These are phyloP conservation scores for Vidua macroura DNA, from an alignment of 2,113 vertebrate species.

Conservation along the genomic window DNA sequence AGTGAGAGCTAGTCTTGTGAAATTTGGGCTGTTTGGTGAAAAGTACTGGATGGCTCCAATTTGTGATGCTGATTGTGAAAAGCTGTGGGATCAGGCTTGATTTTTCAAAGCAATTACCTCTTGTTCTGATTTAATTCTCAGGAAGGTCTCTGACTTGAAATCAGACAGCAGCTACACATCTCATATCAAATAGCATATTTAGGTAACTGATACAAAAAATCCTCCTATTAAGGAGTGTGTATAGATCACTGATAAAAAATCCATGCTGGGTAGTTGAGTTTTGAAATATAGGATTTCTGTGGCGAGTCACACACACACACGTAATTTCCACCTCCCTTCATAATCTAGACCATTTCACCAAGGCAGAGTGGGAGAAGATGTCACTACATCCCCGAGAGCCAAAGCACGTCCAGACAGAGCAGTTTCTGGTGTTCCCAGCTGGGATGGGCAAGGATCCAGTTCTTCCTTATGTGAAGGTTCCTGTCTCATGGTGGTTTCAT, in stretches of 20 bases:
- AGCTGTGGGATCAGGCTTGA: neutral
- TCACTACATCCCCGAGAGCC: neutral
- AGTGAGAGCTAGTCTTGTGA: neutral
- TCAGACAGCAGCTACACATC: neutral
- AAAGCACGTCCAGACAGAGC: neutral
- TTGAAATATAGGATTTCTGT: neutral
- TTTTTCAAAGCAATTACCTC: neutral
- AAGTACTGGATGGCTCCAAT: neutral
- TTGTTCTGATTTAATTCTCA: neutral
- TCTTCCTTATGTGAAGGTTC: neutral
- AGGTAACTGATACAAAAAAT: neutral
- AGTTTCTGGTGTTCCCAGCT: fast-evolving
- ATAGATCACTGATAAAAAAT: neutral
- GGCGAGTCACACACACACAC: fast-evolving
- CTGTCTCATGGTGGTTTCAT: neutral
- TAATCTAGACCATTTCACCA: neutral
- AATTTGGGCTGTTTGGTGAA: neutral
- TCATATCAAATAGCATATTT: fast-evolving
- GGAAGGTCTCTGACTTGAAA: neutral
- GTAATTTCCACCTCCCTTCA: neutral
- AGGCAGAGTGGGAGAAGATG: neutral
- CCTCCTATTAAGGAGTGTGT: neutral
- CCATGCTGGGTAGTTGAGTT: neutral
- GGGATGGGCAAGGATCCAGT: neutral
- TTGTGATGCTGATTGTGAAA: neutral